phyloP scores from a whole-genome alignment of 2,888 invertebrate species.

The Campoplex capitator region DNA sequence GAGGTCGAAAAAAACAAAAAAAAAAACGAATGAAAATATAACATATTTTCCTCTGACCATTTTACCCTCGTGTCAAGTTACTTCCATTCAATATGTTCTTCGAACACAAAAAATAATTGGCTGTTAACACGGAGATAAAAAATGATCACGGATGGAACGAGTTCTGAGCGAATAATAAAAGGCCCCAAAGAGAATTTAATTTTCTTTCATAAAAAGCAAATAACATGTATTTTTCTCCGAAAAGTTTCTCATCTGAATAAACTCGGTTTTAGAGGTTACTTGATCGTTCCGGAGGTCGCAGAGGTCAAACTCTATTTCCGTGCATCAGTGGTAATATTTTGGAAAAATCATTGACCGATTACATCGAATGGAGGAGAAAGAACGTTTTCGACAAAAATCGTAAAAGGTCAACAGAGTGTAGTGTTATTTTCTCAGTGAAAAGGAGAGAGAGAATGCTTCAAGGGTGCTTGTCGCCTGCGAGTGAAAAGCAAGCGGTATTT shows the following conservation, averaged over 20 bases:
- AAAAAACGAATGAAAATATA: constrained; percentile 80
- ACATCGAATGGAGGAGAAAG: not conserved
- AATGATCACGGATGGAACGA: not conserved
- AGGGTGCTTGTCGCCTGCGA: constrained; percentile 33
- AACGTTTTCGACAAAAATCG: constrained; percentile 27
- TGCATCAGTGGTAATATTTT: not conserved
- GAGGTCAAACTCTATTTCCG: not conserved
- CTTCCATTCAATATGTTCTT: constrained; percentile 48
- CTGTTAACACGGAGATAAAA: not conserved
- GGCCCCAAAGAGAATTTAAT: not conserved
- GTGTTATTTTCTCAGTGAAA: constrained; percentile 20
- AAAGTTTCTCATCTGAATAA: not conserved
- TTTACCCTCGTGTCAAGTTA: not conserved
- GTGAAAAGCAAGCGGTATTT: constrained; percentile 42
- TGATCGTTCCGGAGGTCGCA: not conserved
- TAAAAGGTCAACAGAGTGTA: constrained; percentile 35
- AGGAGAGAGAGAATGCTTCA: constrained; percentile 20
- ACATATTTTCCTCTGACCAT: constrained; percentile 81
- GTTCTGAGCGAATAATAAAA: not conserved
- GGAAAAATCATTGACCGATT: constrained; percentile 8
- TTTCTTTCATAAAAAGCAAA: not conserved
- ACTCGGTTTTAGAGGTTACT: not conserved
- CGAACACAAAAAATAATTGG: not conserved
- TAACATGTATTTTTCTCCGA: not conserved
- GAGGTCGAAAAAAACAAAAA: constrained; percentile 60